Evolutionary conservation across 2,888 invertebrate species (phyloP).

Genomic region (Pristionchus arcanus): DNA sequence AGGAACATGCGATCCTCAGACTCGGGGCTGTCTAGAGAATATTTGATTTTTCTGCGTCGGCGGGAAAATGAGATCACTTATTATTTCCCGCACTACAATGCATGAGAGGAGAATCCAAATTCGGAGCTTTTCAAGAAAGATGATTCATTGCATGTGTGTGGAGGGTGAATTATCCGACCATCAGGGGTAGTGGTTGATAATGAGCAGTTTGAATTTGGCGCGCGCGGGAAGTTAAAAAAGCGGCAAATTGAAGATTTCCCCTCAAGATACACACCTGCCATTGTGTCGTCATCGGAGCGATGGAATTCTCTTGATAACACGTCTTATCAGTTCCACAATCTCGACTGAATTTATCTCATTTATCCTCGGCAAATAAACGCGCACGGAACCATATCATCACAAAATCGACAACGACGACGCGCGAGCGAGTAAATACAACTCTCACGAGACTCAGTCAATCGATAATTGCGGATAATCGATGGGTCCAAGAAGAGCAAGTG

Average conservation of each 20-base stretch:
- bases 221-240: background rate
- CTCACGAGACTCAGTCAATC: background rate
- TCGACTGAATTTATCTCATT: constrained; percentile 47
- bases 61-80: no score
- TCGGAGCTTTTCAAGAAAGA: no score
- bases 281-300: constrained; percentile 48
- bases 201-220: background rate
- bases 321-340: background rate
- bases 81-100: no score
- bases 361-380: constrained; percentile 35
- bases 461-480: background rate
- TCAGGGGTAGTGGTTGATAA: no score
- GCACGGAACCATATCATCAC: constrained; percentile 18
- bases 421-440: background rate
- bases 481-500: background rate
- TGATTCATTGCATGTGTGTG: no score
- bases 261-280: constrained; percentile 48
- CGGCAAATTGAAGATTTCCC: background rate
- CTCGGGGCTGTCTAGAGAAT: no score
- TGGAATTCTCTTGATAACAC: background rate
- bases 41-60: no score
- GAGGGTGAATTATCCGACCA: no score
- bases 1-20: no score
- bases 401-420: background rate
- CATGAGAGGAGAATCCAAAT: no score